phyloP scores from a whole-genome alignment of 2,888 invertebrate species.

The Eupithecia inturbata region DNA sequence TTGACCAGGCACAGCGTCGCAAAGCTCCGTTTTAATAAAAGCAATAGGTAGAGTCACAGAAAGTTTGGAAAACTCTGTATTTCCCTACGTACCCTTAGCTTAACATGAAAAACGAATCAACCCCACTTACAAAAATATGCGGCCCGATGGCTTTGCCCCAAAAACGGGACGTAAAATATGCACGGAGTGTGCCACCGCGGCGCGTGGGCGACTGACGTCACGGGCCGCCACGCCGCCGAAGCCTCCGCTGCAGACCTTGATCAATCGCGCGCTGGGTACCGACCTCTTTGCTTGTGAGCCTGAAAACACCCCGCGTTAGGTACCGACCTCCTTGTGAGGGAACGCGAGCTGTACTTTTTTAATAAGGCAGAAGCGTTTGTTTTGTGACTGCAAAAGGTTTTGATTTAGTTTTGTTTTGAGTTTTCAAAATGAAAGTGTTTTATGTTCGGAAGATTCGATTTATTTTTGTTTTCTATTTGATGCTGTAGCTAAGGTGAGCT shows the following conservation, averaged over 20 bases:
- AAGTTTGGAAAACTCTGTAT: not conserved
- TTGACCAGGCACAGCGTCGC: not conserved
- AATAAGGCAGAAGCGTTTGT: constrained; percentile 26
- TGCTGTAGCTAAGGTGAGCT: constrained; percentile 53
- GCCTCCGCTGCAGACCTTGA: constrained; percentile 63
- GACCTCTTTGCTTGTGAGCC: constrained; percentile 45
- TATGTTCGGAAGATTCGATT: not conserved
- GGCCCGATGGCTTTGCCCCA: constrained; percentile 61
- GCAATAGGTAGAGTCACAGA: not conserved
- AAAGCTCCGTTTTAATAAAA: constrained; percentile 1
- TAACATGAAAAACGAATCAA: constrained; percentile 46
- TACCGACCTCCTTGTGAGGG: constrained; percentile 6
- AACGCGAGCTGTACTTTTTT: constrained; percentile 9
- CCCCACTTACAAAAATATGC: constrained; percentile 57
- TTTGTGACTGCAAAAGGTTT: constrained; percentile 8
- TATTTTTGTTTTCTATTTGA: constrained; percentile 20
- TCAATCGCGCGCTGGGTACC: constrained; percentile 61
- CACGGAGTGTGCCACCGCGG: constrained; percentile 61
- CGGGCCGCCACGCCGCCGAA: constrained; percentile 70
- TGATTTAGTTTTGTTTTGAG: constrained; percentile 1
- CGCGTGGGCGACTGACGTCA: constrained; percentile 69
- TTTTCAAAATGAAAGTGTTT: not conserved
- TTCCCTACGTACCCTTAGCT: constrained; percentile 24
- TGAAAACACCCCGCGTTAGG: constrained; percentile 37
- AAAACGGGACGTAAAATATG: constrained; percentile 74